Evolutionary conservation across 2,888 invertebrate genomes (phyloP), one percentile per base, ranked within the genome.

Genomic region (Apamea sordens): DNA sequence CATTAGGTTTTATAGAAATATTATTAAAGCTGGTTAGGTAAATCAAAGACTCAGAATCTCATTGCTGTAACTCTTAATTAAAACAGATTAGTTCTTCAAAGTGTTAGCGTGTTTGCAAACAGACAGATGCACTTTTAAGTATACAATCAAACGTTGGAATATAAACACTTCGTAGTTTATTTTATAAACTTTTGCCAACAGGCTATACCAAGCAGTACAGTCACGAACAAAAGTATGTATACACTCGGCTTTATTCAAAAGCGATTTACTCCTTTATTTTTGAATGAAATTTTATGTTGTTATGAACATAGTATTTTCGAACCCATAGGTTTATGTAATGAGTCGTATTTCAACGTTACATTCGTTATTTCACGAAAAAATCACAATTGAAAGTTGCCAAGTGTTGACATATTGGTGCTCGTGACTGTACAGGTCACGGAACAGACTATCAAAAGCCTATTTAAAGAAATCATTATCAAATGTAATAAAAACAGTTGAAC

Each of bases 101-200:
- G 18, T 13, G 10, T 53, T 53, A 10, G 6, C 18, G 24, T 6
- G 13, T 67, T 47, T 47, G n/a, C 15, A 32, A 56, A 77, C 59
- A 76, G 18, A 18, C 63, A n/a, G 61, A 53, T 79, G 68, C 50
- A 78, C 56, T 68, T 78, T 67, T 67, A 79, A 2, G 10, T 28
- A 78, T 50, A 79, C 79, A 68, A 50, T 50, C 4, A 78, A 79
- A 68, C 53, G 24, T 41, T 21, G 50, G n/a, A 69, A 79, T 44
- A 79, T 69, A 79, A 69, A 69, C 79, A 63, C 7, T 0, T 0
- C 44, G 1, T 32, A 32, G 50, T 79, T 79, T 79, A 69, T 79
- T 64, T 63, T 24, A 36, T 32, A 64, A 79, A 61, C 61, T n/a
- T 67, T 56, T 53, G 0, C 18, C 4, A 32, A 32, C 67, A 50